Evolutionary conservation across 2,888 invertebrate species (phyloP).

Genomic region (Odontothrips loti): DNA sequence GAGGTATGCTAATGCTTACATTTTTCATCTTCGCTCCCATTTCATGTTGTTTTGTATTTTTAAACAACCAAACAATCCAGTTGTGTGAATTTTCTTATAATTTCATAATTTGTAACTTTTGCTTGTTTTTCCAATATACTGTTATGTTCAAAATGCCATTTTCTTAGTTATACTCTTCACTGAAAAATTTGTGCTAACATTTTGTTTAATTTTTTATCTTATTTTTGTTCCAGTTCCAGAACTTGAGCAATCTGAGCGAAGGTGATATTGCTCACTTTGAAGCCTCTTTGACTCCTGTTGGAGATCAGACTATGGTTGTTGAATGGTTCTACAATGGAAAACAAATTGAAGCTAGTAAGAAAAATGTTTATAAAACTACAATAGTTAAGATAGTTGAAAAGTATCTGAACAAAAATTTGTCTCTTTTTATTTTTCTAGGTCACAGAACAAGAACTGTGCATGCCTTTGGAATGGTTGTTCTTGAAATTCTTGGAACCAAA

Average conservation of each 20-base stretch:
- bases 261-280: slow-evolving; percentile 98
- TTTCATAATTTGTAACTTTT: slow-evolving; percentile 28
- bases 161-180: neutral
- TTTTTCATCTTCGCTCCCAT: neutral
- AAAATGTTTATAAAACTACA: neutral
- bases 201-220: slow-evolving; percentile 9
- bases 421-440: slow-evolving; percentile 42
- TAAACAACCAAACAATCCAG: neutral
- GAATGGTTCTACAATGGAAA: slow-evolving; percentile 97
- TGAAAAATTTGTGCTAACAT: slow-evolving; percentile 1
- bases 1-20: neutral
- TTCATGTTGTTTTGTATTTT: neutral
- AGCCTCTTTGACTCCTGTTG: slow-evolving; percentile 89
- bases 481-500: slow-evolving; percentile 92
- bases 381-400: neutral
- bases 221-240: slow-evolving; percentile 58
- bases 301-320: slow-evolving; percentile 88
- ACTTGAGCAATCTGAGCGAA: slow-evolving; percentile 79
- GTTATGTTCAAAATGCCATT: slow-evolving; percentile 12
- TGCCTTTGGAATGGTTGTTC: slow-evolving; percentile 95
- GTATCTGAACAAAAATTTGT: neutral
- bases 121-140: slow-evolving; percentile 30
- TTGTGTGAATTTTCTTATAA: slow-evolving; percentile 9
- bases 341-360: slow-evolving; percentile 69
- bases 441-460: slow-evolving; percentile 89